Evolutionary conservation across 2,113 vertebrate genomes (phyloP).

Genomic region (Sinocyclocheilus maitianheensis): DNA sequence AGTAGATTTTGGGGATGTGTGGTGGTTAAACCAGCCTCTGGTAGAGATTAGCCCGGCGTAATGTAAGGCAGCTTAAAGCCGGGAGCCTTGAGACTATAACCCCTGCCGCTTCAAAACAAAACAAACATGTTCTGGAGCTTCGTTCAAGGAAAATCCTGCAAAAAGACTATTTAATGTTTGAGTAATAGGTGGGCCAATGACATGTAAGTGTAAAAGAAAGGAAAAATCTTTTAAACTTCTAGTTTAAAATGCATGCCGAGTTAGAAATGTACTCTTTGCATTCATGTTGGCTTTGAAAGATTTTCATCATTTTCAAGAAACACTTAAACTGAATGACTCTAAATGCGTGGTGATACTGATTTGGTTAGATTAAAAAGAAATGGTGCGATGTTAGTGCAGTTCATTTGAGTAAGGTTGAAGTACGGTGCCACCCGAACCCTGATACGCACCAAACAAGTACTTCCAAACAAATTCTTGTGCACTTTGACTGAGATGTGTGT

Average conservation of each 20-base stretch:
- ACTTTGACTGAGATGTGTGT: no score
- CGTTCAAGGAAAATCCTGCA: background rate
- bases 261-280: background rate
- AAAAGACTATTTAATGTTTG: background rate
- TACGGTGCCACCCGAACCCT: no score
- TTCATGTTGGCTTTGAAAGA: no score
- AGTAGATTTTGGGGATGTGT: conserved; percentile 29
- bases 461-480: no score
- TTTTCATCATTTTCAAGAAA: no score
- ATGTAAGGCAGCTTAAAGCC: conserved; percentile 39
- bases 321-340: no score
- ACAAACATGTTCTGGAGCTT: background rate
- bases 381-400: no score
- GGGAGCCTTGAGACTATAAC: conserved; percentile 19
- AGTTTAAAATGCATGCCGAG: background rate
- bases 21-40: conserved; percentile 39
- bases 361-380: no score
- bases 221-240: background rate
- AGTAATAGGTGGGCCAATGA: background rate
- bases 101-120: conserved; percentile 1
- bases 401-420: no score
- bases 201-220: background rate
- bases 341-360: no score
- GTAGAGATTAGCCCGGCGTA: conserved; percentile 51
- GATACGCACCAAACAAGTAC: no score